Conservation (phyloP, 2,113 vertebrate genomes). For the western clawed frog (Xenopus tropicalis) region UCB_Xtro_10.0 CM004444.2:57406001-57406500, state of each 20-base stretch:
- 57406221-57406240: constrained; percentile 38
- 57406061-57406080: constrained; percentile 42
- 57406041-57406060: neutral
- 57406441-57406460: neutral
- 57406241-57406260: constrained; percentile 40
- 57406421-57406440: constrained; percentile 3
- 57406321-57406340: constrained; percentile 8
- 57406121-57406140: constrained; percentile 36
- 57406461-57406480: no score
- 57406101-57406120: constrained; percentile 31
- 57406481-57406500: no score
- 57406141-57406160: constrained; percentile 19
- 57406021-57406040: neutral
- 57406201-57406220: constrained; percentile 40
- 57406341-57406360: constrained; percentile 7
- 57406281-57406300: constrained; percentile 17
- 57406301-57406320: constrained; percentile 16
- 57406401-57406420: neutral
- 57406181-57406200: constrained; percentile 38
- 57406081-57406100: constrained; percentile 29
- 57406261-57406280: constrained; percentile 16
- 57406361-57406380: constrained; percentile 1
- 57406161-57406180: constrained; percentile 43
- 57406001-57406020: constrained; percentile 4
- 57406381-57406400: constrained; percentile 10